Base-by-base conservation (phyloP, 2,888 invertebrate genomes). In the Athrips mouffetella region DNA sequence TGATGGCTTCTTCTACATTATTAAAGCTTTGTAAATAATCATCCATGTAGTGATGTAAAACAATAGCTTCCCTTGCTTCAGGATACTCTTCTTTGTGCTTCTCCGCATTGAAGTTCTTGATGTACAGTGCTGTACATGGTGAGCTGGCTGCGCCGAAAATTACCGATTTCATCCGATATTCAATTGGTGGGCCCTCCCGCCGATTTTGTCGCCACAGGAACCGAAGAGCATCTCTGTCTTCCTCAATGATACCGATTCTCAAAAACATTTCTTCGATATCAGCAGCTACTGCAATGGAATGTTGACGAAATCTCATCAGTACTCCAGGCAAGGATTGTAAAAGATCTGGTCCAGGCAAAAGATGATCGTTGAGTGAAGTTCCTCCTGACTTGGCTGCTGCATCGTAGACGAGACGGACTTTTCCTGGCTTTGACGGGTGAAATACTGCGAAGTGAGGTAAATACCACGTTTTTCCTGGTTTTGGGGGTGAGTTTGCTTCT, bases 211-310 rank as follows among this genome's bases (percentile, higher is more conserved):
- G 2, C 37, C 37, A 37, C 18, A 37, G 20, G 37, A 37, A 37
- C 0, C 52, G 13, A 0, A 50, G 52, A 0, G 52, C 50, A 10
- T 50, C 40, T 13, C 51, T 16, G 15, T 59, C 54, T 35, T 54
- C 48, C 1, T 25, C 15, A 20, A 11, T 25, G 1, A 58, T 45
- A 5, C 48, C 50, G 1, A 59, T 37, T 35, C 52, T 50, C 48
- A 58, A 46, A 21, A 59, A 58, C 61, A 59, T 61, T 13, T 59
- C 61, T 2, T 46, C 23, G 1, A 62, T 62, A 39, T 60, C 62
- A 0, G 56, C 57, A 0, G 48, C 39, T 1, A 62, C 48, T 3
- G 59, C 58, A 2, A 59, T 15, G 1, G 0, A 7, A 5, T 53
- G 46, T 11, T 53, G 45, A 1, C 58, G 29, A 15, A 60, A 62